These are phyloP conservation scores for Zophobas morio DNA, from an alignment of 1,140 invertebrate genomes.

Conservation along the genomic window DNA sequence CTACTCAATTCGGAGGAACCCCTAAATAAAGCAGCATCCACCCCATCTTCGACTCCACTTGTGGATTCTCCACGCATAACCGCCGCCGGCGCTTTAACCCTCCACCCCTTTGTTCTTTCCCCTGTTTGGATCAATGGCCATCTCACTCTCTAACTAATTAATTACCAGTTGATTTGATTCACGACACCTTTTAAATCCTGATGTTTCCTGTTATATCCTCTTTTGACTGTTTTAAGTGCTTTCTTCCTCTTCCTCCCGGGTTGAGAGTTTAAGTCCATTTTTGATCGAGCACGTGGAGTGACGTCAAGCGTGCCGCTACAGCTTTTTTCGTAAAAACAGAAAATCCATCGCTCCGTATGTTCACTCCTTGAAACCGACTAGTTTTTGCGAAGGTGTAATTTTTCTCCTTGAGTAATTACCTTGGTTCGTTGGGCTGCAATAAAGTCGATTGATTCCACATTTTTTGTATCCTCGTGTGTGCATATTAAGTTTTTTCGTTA, in stretches of 20 bases:
- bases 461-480: not conserved
- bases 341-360: constrained; percentile 5
- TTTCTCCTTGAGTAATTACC: not conserved
- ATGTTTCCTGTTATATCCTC: constrained; percentile 5
- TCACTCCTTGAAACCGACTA: too few relatives aligned
- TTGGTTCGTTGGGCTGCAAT: not conserved
- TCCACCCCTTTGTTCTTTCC: constrained; percentile 11
- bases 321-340: constrained; percentile 40
- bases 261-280: not conserved
- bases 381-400: not conserved
- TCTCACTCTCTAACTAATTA: constrained; percentile 28
- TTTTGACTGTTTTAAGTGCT: constrained; percentile 5
- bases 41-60: constrained; percentile 45
- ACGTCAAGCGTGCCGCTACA: constrained; percentile 47
- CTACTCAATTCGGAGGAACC: too few relatives aligned
- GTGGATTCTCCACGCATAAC: constrained; percentile 48
- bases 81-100: constrained; percentile 13
- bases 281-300: constrained; percentile 31
- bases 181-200: constrained; percentile 28
- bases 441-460: not conserved
- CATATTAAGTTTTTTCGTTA: constrained; percentile 23
- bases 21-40: too few relatives aligned
- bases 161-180: constrained; percentile 40
- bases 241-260: constrained; percentile 10
- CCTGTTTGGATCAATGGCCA: not conserved